Conservation (phyloP, 2,797 vertebrate species). For the Diplodus sargus region DNA sequence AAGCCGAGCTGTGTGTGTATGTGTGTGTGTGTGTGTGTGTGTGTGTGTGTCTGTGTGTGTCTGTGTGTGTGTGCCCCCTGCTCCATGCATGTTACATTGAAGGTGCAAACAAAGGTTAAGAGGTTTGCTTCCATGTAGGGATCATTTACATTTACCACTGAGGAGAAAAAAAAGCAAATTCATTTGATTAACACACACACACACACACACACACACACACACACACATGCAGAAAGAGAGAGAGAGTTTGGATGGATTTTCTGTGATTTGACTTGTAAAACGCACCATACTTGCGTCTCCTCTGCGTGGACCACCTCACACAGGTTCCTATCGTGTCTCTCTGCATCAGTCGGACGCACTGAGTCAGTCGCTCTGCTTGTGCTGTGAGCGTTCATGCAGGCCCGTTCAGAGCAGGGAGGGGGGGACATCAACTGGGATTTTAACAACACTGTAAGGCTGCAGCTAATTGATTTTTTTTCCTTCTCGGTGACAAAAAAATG, state of each 20-base stretch:
- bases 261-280: constrained; percentile 63
- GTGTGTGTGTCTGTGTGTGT: constrained; percentile 6
- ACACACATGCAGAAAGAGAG: background rate
- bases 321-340: constrained; percentile 50
- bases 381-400: constrained; percentile 44
- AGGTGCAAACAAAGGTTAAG: constrained; percentile 41
- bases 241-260: constrained; percentile 43
- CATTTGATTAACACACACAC: constrained; percentile 57
- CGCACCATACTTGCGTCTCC: constrained; percentile 35
- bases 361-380: constrained; percentile 46
- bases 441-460: background rate
- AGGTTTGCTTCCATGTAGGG: constrained; percentile 46
- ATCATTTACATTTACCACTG: constrained; percentile 59
- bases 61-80: background rate
- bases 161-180: constrained; percentile 40
- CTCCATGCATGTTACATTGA: constrained; percentile 7
- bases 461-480: constrained; percentile 16
- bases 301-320: constrained; percentile 44
- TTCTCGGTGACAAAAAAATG: background rate
- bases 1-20: background rate
- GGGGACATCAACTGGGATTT: constrained; percentile 41
- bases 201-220: constrained; percentile 9
- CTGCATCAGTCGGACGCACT: constrained; percentile 58
- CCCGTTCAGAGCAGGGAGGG: constrained; percentile 42
- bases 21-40: constrained; percentile 6